Evolutionary conservation across 2,113 vertebrate genomes (phyloP), one percentile per base, ranked within the genome.

Genomic region (Pterocles gutturalis): DNA sequence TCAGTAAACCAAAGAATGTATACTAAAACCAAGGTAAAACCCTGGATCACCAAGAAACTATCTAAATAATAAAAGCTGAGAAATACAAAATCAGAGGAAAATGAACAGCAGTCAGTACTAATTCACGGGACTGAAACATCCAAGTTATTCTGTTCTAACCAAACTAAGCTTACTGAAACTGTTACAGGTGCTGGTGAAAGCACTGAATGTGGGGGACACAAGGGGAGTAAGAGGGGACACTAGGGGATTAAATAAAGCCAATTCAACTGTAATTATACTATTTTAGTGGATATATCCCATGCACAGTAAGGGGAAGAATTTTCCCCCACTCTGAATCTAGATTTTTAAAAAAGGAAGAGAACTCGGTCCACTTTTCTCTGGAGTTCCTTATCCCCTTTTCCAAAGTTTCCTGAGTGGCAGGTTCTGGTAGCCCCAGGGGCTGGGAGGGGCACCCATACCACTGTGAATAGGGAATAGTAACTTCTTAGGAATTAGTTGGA

Each of bases 401-500:
- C 33, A 36, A 69, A 8, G 15, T 45, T 90, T 51, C 28, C 43
- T 12, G 6, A n/a, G 3, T 4, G 2, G 2, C 7, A 2, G 8
- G 1, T 65, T 18, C 31, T 60, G 34, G 4, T 24, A 62, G 31
- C 3, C 10, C 16, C 22, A 45, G 33, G 22, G 22, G 6, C 12
- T 60, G 34, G 9, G 51, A 38, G 3, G 0, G 1, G 2, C 58
- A 16, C 2, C 1, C 11, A 3, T 46, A 2, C 17, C n/a, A 46
- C 9, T 17, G 29, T 7, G 0, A 10, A 22, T 3, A 55, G 12
- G 24, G 5, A 71, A 57, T 0, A 38, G 17, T 2, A 18, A 53
- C 20, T 60, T 45, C 21, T 16, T 26, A 2, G 2, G 13, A 26
- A 9, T n/a, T 38, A 58, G 11, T 4, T 60, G 11, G 31, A 60